These are phyloP conservation scores for Oenanthe melanoleuca DNA, from an alignment of 2,113 vertebrate species.

Conservation along the genomic window DNA sequence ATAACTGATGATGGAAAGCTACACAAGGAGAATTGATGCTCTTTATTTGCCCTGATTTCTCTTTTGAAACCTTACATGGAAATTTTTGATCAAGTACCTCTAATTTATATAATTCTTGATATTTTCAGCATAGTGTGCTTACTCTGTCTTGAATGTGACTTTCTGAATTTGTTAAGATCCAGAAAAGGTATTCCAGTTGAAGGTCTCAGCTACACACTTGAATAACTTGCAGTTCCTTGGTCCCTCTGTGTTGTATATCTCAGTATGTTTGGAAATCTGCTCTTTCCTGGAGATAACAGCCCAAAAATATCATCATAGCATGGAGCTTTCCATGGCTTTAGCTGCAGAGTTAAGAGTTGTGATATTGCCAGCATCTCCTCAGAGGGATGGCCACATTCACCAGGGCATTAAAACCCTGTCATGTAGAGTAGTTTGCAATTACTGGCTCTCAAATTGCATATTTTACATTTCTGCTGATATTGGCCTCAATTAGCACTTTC, in stretches of 20 bases:
- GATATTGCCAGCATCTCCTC: background rate
- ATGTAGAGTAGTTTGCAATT: background rate
- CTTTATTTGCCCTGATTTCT: background rate
- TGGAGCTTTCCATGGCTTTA: background rate
- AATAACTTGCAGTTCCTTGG: background rate
- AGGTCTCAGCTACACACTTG: background rate
- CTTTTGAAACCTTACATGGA: background rate
- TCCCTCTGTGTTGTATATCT: background rate
- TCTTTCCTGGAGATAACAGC: background rate
- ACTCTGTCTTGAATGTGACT: fast-evolving
- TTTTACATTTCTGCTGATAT: background rate
- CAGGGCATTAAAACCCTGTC: background rate
- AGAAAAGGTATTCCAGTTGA: background rate
- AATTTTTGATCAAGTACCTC: background rate
- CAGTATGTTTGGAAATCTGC: background rate
- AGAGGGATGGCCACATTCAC: background rate
- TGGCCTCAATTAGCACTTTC: background rate
- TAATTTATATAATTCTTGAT: background rate
- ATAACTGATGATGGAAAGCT: background rate
- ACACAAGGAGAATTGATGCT: background rate
- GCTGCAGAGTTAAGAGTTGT: background rate
- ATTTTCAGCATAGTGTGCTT: background rate
- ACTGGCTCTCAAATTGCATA: background rate
- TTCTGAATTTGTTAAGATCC: background rate
- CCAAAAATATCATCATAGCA: background rate